These are phyloP conservation scores for Astropecten irregularis DNA, from an alignment of 53 echinoderm and acorn worm species.

Conservation along the genomic window DNA sequence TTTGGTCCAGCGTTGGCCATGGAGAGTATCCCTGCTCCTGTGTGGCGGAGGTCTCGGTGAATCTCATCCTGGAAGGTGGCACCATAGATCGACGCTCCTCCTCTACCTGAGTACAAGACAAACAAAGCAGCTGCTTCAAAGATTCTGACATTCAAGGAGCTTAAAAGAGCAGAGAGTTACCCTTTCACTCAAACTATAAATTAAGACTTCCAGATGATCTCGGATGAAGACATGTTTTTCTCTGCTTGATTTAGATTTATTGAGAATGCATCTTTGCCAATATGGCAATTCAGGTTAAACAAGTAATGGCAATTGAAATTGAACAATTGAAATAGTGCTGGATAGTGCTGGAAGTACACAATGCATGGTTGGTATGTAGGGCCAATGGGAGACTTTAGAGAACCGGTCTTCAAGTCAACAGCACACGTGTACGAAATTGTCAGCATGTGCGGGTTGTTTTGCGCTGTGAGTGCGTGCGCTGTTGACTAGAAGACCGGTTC, in stretches of 20 bases:
- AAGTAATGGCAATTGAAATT: too few species aligned
- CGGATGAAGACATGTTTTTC: background rate
- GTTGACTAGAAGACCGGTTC: too few species aligned
- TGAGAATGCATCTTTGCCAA: too few species aligned
- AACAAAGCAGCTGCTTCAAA: background rate
- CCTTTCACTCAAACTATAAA: background rate
- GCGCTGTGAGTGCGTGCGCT: too few species aligned
- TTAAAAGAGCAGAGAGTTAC: background rate
- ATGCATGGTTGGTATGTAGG: too few species aligned
- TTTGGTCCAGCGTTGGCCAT: constrained; percentile 99
- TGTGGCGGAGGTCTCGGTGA: constrained; percentile 78
- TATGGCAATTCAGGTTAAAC: too few species aligned
- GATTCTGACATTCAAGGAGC: background rate
- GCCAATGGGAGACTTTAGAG: too few species aligned
- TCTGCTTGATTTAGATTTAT: background rate
- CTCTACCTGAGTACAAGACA: constrained; percentile 64
- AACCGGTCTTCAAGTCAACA: too few species aligned
- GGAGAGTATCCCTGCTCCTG: constrained; percentile 92
- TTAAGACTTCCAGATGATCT: background rate
- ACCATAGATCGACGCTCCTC: constrained; percentile 92
- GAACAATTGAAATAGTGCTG: too few species aligned
- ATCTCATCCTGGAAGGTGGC: constrained; percentile 88
- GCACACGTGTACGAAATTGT: too few species aligned
- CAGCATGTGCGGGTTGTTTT: too few species aligned
- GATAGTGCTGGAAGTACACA: too few species aligned